Conservation (phyloP, 2,888 invertebrate species). For the Limenitis camilla region DNA sequence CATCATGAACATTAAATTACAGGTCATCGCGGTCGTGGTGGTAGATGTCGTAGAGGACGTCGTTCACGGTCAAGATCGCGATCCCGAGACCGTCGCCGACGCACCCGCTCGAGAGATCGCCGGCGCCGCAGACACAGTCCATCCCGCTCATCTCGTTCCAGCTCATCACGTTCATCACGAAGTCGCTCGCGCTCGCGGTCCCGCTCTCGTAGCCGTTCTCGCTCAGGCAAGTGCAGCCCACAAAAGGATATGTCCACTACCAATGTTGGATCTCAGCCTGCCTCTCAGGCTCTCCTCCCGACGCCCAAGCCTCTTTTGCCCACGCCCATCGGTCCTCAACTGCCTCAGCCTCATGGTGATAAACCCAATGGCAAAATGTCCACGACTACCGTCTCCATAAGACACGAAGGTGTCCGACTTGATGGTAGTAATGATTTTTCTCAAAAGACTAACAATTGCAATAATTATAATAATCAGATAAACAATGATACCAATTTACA, state of each 20-base stretch:
- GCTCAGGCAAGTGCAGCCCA: constrained; percentile 74
- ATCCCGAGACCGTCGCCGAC: constrained; percentile 43
- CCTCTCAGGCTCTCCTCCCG: constrained; percentile 40
- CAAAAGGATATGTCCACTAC: constrained; percentile 39
- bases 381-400: constrained; percentile 33
- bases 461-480: constrained; percentile 20
- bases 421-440: constrained; percentile 18
- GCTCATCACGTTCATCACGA: constrained; percentile 55
- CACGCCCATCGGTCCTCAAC: constrained; percentile 52
- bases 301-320: constrained; percentile 42
- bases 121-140: constrained; percentile 64
- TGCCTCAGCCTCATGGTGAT: constrained; percentile 35
- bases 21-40: constrained; percentile 65
- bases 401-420: constrained; percentile 23
- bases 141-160: constrained; percentile 61
- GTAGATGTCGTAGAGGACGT: constrained; percentile 50
- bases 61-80: constrained; percentile 39
- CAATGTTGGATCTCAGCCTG: constrained; percentile 45
- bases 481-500: constrained; percentile 22
- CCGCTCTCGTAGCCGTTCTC: constrained; percentile 64
- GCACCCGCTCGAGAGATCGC: constrained; percentile 58
- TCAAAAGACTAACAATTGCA: constrained; percentile 13
- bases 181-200: constrained; percentile 56
- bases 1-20: not conserved
- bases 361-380: constrained; percentile 37